Conservation (phyloP, 2,113 vertebrate species). For the Cephalophus harveyi region DNA sequence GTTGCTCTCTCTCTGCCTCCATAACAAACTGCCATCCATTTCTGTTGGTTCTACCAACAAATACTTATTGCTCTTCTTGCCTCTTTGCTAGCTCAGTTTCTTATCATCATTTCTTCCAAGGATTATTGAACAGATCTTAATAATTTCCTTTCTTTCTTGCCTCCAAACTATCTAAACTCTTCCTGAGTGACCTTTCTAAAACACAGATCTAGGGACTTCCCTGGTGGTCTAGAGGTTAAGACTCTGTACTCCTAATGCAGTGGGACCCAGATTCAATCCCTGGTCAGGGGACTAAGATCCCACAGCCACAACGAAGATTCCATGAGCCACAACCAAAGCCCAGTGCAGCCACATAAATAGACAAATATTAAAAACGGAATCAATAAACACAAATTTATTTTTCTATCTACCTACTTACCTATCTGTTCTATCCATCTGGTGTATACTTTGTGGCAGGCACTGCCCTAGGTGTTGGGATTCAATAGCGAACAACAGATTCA, state of each 20-base stretch:
- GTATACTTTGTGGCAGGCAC: neutral
- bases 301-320: neutral
- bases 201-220: neutral
- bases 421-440: neutral
- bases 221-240: neutral
- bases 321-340: neutral
- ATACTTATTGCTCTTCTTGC: neutral
- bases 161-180: neutral
- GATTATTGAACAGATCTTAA: neutral
- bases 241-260: neutral
- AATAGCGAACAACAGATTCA: neutral
- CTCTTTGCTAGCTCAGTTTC: neutral
- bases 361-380: neutral
- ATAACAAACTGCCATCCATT: neutral
- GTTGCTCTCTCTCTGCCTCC: neutral
- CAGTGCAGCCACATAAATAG: neutral
- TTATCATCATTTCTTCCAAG: neutral
- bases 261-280: neutral
- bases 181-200: neutral
- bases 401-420: neutral
- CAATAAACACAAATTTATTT: neutral
- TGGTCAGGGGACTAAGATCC: neutral
- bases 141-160: neutral
- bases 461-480: neutral
- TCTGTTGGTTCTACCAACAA: neutral